These are phyloP conservation scores for Elephantulus edwardii DNA, from an alignment of 2,113 vertebrate species.

Conservation along the genomic window DNA sequence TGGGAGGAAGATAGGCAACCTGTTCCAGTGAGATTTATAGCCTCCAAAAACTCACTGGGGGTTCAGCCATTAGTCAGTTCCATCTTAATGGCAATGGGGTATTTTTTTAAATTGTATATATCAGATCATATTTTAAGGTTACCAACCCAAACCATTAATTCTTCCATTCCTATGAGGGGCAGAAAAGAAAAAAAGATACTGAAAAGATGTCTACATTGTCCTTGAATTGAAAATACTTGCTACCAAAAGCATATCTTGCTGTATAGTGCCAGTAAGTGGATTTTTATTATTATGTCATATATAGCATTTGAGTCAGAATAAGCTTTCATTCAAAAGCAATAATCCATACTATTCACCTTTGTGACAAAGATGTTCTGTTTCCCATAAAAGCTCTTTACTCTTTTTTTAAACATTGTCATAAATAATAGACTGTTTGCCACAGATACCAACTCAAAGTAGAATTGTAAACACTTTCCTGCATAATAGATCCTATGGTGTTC, in stretches of 20 bases:
- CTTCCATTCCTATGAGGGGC: not conserved
- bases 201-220: constrained; percentile 11
- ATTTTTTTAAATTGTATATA: not conserved
- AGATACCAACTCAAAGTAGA: constrained; percentile 16
- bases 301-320: constrained; percentile 38
- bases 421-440: constrained; percentile 27
- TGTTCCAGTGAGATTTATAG: too few relatives aligned
- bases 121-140: not conserved
- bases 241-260: not conserved
- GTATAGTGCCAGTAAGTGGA: constrained; percentile 5
- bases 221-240: not conserved
- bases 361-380: not conserved
- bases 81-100: too few relatives aligned
- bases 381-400: not conserved
- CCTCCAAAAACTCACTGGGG: too few relatives aligned
- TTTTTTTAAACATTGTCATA: not conserved
- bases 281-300: constrained; percentile 42
- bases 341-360: not conserved
- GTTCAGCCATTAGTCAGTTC: too few relatives aligned
- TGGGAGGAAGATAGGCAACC: too few relatives aligned
- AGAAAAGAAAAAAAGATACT: constrained; percentile 43
- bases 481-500: not conserved
- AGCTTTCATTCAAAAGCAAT: constrained; percentile 38
- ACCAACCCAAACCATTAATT: constrained; percentile 32
- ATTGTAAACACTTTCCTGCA: constrained; percentile 1